A percentile compares a stretch with the other conserved stretches of the same genome.
Conservation (phyloP, 1,140 invertebrate species). For the Drosophila kohkoa region DNA sequence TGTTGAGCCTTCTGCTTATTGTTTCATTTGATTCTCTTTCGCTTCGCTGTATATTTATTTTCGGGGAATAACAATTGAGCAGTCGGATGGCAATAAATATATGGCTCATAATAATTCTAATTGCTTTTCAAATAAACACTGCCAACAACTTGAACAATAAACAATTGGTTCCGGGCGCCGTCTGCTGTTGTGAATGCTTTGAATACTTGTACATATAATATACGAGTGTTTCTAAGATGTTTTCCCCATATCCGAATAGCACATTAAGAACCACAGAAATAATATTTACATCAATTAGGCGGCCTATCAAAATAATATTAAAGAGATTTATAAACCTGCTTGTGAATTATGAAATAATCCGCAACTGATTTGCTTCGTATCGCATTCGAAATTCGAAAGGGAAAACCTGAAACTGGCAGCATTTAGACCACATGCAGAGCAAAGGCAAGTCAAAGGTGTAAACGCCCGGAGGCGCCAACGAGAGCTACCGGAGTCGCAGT, state of each 20-base stretch:
- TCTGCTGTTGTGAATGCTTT: constrained; percentile 2
- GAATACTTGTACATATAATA: constrained; percentile 12
- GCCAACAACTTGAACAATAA: constrained; percentile 52
- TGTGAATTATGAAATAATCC: constrained; percentile 78
- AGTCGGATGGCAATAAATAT: constrained; percentile 69
- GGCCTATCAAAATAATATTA: constrained; percentile 84
- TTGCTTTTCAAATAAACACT: constrained; percentile 83
- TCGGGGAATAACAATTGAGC: constrained; percentile 40
- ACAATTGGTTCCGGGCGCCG: constrained; percentile 56
- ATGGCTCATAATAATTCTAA: constrained; percentile 80
- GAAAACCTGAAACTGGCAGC: neutral
- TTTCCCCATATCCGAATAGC: constrained; percentile 24
- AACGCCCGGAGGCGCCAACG: constrained; percentile 70
- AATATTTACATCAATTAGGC: constrained; percentile 81
- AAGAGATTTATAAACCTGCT: constrained; percentile 76
- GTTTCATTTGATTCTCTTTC: constrained; percentile 48
- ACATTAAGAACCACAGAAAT: constrained; percentile 66
- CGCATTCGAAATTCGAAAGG: neutral
- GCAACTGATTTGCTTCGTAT: constrained; percentile 6
- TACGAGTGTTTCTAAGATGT: constrained; percentile 11
- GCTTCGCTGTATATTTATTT: constrained; percentile 51
- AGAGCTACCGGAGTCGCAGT: constrained; percentile 27
- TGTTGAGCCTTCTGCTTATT: constrained; percentile 38
- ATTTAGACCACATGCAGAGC: constrained; percentile 51
- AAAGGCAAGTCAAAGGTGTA: constrained; percentile 62